phyloP scores from a whole-genome alignment of 2,113 vertebrate genomes.

The Oryctolagus cuniculus region mOryCun1.1 NC_091433.1:158217501-158218000 shows the following conservation, averaged over 20 bases:
- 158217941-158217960: too few species aligned
- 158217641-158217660: conserved; percentile 41
- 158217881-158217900: too few species aligned
- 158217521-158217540: neutral
- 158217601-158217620: neutral
- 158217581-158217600: neutral
- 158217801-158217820: too few species aligned
- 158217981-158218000: too few species aligned
- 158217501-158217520: too few species aligned
- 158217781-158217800: neutral
- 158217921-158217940: too few species aligned
- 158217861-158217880: too few species aligned
- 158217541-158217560: neutral
- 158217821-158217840: neutral
- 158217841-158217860: too few species aligned
- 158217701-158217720: conserved; percentile 12
- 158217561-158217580: neutral
- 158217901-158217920: too few species aligned
- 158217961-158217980: too few species aligned
- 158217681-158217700: neutral
- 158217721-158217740: conserved; percentile 22
- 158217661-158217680: neutral
- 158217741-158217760: neutral
- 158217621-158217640: neutral
- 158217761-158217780: conserved; percentile 24